Conservation (phyloP, 2,888 invertebrate species). For the Caenorhabditis drosophilae region DNA sequence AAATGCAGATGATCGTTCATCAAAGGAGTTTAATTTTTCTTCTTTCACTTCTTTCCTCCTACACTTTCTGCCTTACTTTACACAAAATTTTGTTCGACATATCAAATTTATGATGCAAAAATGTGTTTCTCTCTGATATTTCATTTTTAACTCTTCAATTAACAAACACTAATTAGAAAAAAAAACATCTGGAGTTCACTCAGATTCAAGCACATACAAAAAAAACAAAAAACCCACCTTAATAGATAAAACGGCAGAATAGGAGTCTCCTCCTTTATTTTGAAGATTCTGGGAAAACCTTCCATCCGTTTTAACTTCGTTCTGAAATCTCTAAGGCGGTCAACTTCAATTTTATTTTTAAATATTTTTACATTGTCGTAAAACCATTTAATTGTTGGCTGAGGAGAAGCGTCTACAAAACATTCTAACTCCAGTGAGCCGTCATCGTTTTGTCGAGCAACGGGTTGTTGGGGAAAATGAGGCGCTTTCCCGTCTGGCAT, state of each 20-base stretch:
- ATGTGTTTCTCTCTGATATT: too few relatives aligned
- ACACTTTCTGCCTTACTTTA: background rate
- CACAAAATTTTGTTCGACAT: too few relatives aligned
- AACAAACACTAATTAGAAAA: too few relatives aligned
- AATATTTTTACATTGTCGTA: constrained; percentile 67
- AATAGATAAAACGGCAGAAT: constrained; percentile 68
- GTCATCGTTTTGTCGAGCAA: constrained; percentile 69
- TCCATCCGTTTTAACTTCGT: constrained; percentile 60
- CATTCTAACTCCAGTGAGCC: constrained; percentile 69
- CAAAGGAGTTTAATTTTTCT: background rate
- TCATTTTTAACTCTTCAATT: too few relatives aligned
- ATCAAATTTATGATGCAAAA: too few relatives aligned
- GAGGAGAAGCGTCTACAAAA: constrained; percentile 68
- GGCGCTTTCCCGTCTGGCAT: constrained; percentile 69
- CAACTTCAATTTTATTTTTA: too few relatives aligned
- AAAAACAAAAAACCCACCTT: constrained; percentile 55
- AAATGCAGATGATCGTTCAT: background rate
- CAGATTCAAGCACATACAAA: too few relatives aligned
- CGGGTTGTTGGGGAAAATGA: constrained; percentile 70
- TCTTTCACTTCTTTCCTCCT: background rate
- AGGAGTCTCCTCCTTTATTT: constrained; percentile 67
- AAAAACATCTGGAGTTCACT: too few relatives aligned
- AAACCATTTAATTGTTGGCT: constrained; percentile 69
- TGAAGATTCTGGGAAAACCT: constrained; percentile 64
- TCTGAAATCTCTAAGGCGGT: constrained; percentile 57